Conservation (phyloP, 2,888 invertebrate genomes). For the Melangyna quadrimaculata region DNA sequence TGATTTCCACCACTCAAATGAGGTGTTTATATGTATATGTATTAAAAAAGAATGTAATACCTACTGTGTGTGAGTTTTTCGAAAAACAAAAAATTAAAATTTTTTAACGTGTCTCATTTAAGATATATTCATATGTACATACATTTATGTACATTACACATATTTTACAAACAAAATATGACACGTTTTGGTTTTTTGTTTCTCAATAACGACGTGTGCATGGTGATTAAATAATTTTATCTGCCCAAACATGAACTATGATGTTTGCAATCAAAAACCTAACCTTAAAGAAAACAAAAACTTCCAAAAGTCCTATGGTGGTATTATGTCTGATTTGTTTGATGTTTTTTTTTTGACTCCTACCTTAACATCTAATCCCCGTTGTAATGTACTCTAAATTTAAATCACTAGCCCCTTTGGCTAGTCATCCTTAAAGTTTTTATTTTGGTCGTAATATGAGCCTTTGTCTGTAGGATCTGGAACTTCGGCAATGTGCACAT, state of each 20-base stretch:
- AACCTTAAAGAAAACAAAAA: background rate
- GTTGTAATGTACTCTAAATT: constrained; percentile 29
- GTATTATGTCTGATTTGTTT: constrained; percentile 10
- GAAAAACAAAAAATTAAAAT: background rate
- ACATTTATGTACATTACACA: no score
- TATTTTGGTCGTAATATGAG: constrained; percentile 51
- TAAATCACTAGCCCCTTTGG: constrained; percentile 5
- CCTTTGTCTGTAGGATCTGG: constrained; percentile 75
- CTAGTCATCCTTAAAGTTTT: constrained; percentile 62
- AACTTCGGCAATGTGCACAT: constrained; percentile 77
- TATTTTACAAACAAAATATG: background rate
- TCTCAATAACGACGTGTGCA: constrained; percentile 15
- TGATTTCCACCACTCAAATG: constrained; percentile 49
- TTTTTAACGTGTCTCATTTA: background rate
- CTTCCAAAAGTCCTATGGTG: background rate
- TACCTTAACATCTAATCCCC: constrained; percentile 36
- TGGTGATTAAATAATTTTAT: constrained; percentile 47
- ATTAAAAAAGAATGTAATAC: constrained; percentile 25
- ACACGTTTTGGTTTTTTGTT: background rate
- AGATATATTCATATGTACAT: no score
- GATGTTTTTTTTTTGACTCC: constrained; percentile 16
- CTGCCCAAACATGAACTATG: constrained; percentile 14
- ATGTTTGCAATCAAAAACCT: background rate
- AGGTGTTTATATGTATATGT: background rate
- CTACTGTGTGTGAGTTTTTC: background rate